phyloP scores from a whole-genome alignment of 35 echinoderm and acorn worm species.

The Heliocidaris erythrogramma region DNA sequence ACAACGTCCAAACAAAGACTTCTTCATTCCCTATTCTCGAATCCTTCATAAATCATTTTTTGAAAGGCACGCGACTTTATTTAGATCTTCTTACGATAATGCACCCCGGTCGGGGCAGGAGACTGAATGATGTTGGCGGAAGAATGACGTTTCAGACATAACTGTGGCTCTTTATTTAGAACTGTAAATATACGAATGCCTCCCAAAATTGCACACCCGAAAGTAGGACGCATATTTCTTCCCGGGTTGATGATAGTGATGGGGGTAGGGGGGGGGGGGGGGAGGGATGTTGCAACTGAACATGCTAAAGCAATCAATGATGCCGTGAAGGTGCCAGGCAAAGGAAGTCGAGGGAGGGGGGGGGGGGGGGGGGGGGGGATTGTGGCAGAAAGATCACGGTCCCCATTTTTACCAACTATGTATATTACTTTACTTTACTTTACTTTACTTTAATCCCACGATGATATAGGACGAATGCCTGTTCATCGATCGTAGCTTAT shows the following conservation, averaged over 20 bases:
- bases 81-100: neutral
- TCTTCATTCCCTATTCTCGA: neutral
- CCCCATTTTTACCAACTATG: no score
- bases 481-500: no score
- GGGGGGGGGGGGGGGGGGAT: no score
- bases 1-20: neutral
- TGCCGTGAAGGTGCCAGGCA: no score
- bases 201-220: neutral
- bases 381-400: no score
- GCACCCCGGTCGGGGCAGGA: neutral
- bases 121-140: neutral
- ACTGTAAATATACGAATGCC: slow-evolving; percentile 34
- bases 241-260: neutral
- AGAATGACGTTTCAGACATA: neutral
- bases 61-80: slow-evolving; percentile 1
- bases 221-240: slow-evolving; percentile 31
- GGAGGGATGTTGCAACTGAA: no score
- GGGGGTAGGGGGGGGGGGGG: neutral
- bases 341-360: no score
- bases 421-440: no score
- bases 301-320: no score
- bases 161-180: slow-evolving; percentile 24
- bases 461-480: no score
- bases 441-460: no score
- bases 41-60: neutral